Conservation (phyloP, 2,797 vertebrate genomes). For the Podarcis lilfordi region DNA sequence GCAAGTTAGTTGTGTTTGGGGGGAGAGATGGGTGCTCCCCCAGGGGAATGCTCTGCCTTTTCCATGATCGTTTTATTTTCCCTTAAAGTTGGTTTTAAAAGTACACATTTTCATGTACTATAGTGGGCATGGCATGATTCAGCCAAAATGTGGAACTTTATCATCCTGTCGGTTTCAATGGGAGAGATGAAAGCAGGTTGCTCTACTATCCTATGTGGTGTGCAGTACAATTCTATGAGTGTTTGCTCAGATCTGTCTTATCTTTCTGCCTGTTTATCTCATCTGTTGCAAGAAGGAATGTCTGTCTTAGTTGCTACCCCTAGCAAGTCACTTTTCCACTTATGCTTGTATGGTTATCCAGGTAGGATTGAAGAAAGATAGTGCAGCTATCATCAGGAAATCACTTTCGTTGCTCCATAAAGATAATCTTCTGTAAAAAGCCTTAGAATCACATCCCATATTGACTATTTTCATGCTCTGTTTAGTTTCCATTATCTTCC, state of each 20-base stretch:
- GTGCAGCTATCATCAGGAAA: neutral
- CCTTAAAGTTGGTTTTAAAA: neutral
- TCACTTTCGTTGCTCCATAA: neutral
- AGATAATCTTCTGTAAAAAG: neutral
- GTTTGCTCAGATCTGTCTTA: neutral
- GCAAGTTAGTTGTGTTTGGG: no score
- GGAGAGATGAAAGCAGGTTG: neutral
- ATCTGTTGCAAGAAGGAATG: neutral
- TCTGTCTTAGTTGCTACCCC: neutral
- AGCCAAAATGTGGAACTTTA: neutral
- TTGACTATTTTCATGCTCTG: slow-evolving; percentile 4
- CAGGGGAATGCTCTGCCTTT: neutral
- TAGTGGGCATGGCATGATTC: neutral
- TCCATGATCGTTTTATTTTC: neutral
- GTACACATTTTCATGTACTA: neutral
- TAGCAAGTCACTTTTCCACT: neutral
- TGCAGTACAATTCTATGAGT: neutral
- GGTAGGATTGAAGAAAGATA: neutral
- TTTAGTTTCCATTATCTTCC: neutral
- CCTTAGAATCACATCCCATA: neutral
- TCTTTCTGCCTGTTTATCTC: no score
- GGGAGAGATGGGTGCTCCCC: neutral
- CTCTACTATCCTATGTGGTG: neutral
- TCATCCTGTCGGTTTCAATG: neutral
- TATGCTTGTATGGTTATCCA: neutral